Evolutionary conservation across 2,797 vertebrate species (phyloP).

Genomic region (Ataeniobius toweri): DNA sequence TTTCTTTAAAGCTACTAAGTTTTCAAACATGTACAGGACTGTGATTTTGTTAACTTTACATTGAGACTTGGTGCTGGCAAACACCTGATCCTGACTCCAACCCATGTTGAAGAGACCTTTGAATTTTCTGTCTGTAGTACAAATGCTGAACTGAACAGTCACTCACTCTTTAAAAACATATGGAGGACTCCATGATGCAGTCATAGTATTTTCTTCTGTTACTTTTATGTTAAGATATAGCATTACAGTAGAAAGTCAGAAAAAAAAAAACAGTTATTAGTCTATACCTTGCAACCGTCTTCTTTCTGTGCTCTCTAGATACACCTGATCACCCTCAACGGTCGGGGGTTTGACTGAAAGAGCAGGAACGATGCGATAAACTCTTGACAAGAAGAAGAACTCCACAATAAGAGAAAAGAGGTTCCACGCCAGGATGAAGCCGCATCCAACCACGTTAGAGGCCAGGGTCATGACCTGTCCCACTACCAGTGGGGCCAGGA

Average conservation of each 20-base stretch:
- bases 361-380: conserved; percentile 81
- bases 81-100: too few species aligned
- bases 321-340: conserved; percentile 56
- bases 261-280: neutral
- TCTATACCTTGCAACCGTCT: conserved; percentile 68
- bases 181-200: neutral
- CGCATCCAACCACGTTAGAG: conserved; percentile 83
- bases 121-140: too few species aligned
- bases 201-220: neutral
- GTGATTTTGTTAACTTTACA: too few species aligned
- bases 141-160: too few species aligned
- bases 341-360: conserved; percentile 78
- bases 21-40: too few species aligned
- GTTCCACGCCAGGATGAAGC: conserved; percentile 87
- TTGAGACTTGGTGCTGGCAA: too few species aligned
- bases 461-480: conserved; percentile 84
- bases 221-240: neutral
- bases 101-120: too few species aligned
- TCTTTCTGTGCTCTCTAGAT: conserved; percentile 71
- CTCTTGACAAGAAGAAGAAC: conserved; percentile 86
- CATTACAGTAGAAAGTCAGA: neutral
- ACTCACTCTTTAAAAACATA: too few species aligned
- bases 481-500: conserved; percentile 82
- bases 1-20: too few species aligned
- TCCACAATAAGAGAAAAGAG: conserved; percentile 84